Evolutionary conservation across 2,797 vertebrate genomes (phyloP).

Genomic region (Pyrrhura leucotis): DNA sequence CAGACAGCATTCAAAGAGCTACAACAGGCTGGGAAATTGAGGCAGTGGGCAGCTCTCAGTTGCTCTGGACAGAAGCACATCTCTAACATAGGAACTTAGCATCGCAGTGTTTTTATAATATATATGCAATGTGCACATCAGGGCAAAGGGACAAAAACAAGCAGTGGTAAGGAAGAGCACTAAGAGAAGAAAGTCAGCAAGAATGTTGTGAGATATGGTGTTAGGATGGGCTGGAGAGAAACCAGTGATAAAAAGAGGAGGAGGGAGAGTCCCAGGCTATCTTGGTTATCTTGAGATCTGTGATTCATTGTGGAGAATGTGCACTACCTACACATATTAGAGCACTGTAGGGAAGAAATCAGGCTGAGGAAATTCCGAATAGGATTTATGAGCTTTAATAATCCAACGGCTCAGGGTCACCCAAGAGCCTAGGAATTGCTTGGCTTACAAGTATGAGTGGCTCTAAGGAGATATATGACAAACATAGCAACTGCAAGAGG

Average conservation of each 20-base stretch:
- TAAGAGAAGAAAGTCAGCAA: not conserved
- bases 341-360: not conserved
- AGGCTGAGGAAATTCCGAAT: not conserved
- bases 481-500: not conserved
- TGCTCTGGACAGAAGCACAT: not conserved
- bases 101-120: rapidly evolving
- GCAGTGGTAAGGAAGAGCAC: not conserved
- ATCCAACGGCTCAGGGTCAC: not conserved
- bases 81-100: not conserved
- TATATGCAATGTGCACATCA: rapidly evolving
- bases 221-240: not conserved
- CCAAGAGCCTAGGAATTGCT: conserved; percentile 14
- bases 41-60: not conserved
- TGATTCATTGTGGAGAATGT: not conserved
- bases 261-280: not conserved
- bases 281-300: not conserved
- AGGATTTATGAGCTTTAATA: conserved; percentile 65
- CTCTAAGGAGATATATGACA: conserved; percentile 19
- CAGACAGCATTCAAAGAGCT: not conserved
- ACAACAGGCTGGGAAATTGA: not conserved
- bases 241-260: not conserved
- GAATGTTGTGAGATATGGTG: not conserved
- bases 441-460: not conserved
- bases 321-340: not conserved
- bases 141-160: not conserved